phyloP scores from a whole-genome alignment of 2,113 vertebrate species.

The Thermophis baileyi region DNA sequence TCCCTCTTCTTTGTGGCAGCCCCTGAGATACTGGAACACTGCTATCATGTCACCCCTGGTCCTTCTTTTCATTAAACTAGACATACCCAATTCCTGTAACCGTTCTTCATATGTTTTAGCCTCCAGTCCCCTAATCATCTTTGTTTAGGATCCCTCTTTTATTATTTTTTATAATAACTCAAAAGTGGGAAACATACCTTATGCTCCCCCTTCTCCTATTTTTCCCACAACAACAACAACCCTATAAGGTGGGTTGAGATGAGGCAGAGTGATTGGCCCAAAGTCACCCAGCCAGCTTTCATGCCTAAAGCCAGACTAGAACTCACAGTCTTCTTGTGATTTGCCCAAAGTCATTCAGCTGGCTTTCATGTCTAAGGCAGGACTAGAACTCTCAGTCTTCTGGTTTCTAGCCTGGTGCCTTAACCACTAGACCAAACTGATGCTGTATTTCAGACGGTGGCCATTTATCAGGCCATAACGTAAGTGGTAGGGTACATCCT shows the following conservation, averaged over 20 bases:
- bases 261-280: not conserved
- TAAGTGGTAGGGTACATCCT: not conserved
- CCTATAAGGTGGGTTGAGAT: not conserved
- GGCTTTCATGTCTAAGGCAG: not conserved
- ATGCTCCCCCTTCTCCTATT: not conserved
- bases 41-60: too few species aligned
- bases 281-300: not conserved
- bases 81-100: too few species aligned
- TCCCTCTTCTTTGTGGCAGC: too few species aligned
- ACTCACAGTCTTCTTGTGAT: not conserved
- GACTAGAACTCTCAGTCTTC: not conserved
- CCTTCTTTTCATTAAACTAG: too few species aligned
- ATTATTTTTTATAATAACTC: not conserved
- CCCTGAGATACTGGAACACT: too few species aligned
- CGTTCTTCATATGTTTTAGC: too few species aligned
- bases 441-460: not conserved
- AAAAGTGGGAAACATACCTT: not conserved
- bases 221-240: not conserved
- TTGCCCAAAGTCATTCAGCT: not conserved
- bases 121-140: too few species aligned
- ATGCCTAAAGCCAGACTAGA: not conserved
- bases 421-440: not conserved
- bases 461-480: not conserved
- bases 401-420: not conserved
- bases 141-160: not conserved